Percentiles rank a stretch among this genome's conserved stretches.
Conservation (phyloP, 1,140 invertebrate species). For the Papilio dardanus region DNA sequence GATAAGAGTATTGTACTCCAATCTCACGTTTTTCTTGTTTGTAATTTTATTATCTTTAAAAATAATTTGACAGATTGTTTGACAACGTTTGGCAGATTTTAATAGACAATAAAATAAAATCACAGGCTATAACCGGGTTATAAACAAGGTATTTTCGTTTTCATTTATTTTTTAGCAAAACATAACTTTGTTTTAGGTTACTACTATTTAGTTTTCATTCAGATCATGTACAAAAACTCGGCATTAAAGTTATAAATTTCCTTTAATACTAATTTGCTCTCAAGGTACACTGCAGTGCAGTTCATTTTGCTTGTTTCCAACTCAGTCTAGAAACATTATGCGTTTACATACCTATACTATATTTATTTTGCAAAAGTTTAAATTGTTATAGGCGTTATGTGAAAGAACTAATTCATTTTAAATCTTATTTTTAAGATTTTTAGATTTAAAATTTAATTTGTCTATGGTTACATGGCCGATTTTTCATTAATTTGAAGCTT, state of each 20-base stretch:
- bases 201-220: not conserved
- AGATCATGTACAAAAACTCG: not conserved
- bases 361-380: not conserved
- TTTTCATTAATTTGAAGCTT: conserved; percentile 74
- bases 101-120: not conserved
- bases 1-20: no score
- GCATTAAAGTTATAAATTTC: not conserved
- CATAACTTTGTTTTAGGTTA: not conserved
- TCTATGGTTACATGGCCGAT: conserved; percentile 71
- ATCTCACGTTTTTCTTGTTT: conserved; percentile 20
- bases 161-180: not conserved
- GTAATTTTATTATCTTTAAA: not conserved
- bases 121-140: not conserved
- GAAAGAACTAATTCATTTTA: not conserved
- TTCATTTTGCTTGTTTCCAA: not conserved
- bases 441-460: conserved; percentile 18
- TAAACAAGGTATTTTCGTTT: no score
- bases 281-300: not conserved
- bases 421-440: not conserved
- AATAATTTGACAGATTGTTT: not conserved
- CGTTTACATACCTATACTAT: not conserved
- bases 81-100: not conserved
- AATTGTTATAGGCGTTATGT: not conserved
- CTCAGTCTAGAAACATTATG: not conserved
- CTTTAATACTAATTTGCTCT: not conserved